Conservation (phyloP, 2,797 vertebrate genomes). For the Leucoraja ocellata region DNA sequence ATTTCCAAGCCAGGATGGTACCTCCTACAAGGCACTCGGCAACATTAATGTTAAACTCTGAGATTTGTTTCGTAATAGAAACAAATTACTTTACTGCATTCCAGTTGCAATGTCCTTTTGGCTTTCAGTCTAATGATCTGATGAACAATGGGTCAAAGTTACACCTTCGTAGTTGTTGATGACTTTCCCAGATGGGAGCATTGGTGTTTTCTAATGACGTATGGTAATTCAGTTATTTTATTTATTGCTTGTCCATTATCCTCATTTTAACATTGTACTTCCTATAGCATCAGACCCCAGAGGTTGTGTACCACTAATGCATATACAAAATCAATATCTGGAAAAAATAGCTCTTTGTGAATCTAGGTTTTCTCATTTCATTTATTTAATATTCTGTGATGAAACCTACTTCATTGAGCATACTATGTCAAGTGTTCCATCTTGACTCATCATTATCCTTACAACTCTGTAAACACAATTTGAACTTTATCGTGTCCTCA, state of each 20-base stretch:
- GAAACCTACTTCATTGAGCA: neutral
- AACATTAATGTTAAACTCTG: neutral
- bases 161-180: too few species aligned
- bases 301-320: neutral
- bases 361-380: neutral
- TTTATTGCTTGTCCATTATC: neutral
- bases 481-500: slow-evolving; percentile 28
- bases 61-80: neutral
- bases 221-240: neutral
- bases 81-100: neutral
- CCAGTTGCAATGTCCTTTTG: neutral
- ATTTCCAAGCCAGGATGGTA: neutral
- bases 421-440: neutral
- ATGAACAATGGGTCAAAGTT: neutral
- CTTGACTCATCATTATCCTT: slow-evolving; percentile 31
- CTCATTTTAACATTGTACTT: neutral
- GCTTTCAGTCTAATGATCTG: neutral
- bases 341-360: neutral
- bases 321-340: slow-evolving; percentile 2
- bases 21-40: neutral
- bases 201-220: too few species aligned
- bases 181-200: neutral
- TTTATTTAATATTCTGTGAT: slow-evolving; percentile 26
- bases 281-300: neutral
- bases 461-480: slow-evolving; percentile 33